These are phyloP conservation scores for Troides helena DNA, from an alignment of 2,888 invertebrate species.

Conservation along the genomic window DNA sequence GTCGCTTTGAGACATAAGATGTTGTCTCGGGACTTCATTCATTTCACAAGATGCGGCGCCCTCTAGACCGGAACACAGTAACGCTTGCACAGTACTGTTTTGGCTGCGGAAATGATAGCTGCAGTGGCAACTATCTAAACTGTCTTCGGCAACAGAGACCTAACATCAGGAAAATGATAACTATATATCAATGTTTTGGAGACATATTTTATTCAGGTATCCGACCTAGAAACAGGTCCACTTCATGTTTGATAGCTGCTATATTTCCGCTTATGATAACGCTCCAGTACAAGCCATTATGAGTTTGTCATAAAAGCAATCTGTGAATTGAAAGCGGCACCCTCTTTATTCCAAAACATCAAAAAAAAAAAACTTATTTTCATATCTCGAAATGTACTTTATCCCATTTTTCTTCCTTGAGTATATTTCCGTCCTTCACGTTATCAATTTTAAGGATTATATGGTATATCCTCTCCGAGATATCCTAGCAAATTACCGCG, in stretches of 20 bases:
- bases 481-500: conserved; percentile 13
- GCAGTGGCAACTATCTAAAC: too few relatives aligned
- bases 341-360: not conserved
- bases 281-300: conserved; percentile 13
- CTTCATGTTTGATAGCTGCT: conserved; percentile 7
- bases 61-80: too few relatives aligned
- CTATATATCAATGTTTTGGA: not conserved
- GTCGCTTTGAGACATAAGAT: too few relatives aligned
- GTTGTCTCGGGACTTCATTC: too few relatives aligned
- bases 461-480: conserved; percentile 16
- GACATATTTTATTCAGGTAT: not conserved
- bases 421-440: conserved; percentile 31
- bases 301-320: not conserved
- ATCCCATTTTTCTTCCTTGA: conserved; percentile 16
- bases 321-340: not conserved
- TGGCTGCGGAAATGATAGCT: too few relatives aligned
- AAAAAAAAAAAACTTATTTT: conserved; percentile 12
- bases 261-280: conserved; percentile 7
- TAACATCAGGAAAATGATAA: too few relatives aligned
- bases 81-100: too few relatives aligned
- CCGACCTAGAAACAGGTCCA: not conserved
- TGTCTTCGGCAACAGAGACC: too few relatives aligned
- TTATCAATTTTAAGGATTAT: conserved; percentile 28
- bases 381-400: not conserved
- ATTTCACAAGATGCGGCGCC: too few relatives aligned